Base-by-base conservation (phyloP, 2,113 vertebrate genomes). In the Mastomys coucha region DNA sequence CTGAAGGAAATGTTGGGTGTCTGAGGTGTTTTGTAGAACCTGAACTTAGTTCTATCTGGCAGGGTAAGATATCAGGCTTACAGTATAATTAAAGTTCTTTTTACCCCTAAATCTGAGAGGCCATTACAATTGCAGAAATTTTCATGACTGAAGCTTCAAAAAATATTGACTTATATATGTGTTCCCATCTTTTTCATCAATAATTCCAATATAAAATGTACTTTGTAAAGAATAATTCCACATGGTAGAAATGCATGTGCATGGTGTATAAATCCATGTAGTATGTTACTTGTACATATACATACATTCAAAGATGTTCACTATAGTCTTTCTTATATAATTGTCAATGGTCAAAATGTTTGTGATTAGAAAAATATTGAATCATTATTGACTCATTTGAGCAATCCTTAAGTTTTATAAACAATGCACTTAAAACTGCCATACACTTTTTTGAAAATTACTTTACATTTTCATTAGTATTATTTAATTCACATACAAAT, bases 111-210 rank as follows among this genome's bases (percentile, higher is more conserved):
- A 89, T 91, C 14, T 56, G 45, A 76, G 89, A 84, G 45, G 36
- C 58, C 49, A 90, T 85, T 63, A 36, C 19, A 60, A 77, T 77
- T 80, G 77, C 82, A 91, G 86, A 82, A 72, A 86, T 81, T 63
- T 36, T 58, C 36, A 91, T 13, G 14, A 53, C 11, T 28, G 26
- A 78, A 77, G 28, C 60, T 39, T 36, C 86, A 36, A 91, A 82
- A 60, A 95, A 24, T 22, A 65, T 36, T 89, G 51, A 6, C 51
- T 94, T 94, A 77, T 75, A 0, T 85, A 67, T 13, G 42, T 36
- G 58, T 56, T 72, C 39, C 28, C n/a, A 39, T 1, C 6, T 73
- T 86, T 88, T 31, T 80, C 53, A 20, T 89, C 36, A 69, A 56
- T 91, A 80, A 96, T 88, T 10, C 42, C 22, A 80, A 93, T 91